Base-by-base conservation (phyloP, 2,888 invertebrate genomes). In the Lepidonotus clava region DNA sequence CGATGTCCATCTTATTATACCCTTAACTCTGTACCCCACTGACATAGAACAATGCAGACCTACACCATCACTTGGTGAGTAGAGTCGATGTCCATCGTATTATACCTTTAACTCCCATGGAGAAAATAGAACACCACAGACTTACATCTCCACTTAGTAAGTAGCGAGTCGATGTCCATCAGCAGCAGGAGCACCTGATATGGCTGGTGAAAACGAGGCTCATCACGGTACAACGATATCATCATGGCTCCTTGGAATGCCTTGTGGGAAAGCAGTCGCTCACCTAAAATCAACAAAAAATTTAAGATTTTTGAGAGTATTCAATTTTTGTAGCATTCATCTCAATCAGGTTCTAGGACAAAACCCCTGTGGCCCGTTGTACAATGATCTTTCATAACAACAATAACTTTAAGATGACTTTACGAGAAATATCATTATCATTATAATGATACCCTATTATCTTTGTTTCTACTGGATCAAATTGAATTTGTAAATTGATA, bases 91-190 rank as follows among this genome's bases (percentile, higher is more conserved):
- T 46, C 18, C 46, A 46, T 11, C 46, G 8, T 18, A 46, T 46
- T 46, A 11, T 8, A 18, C 46, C 46, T 11, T n/a, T n/a, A n/a
- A 11, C 46, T 18, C 46, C n/a, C 18, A 18, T 46, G 46, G 46
- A 11, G 0, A 85, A 6, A 28, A 84, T 90, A 46, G 46, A 46
- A 46, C 8, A 8, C 46, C 46, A 8, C 46, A 18, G 46, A 38
- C 97, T 96, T 95, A 99, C 99, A 98, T 94, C 99, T 96, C 99
- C 99, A 99, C 95, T 99, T 99, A 61, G 98, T 99, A 92, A 99
- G 97, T 87, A 98, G 96, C 0, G 98, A 98, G 95, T 99, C 99
- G 85, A 99, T 98, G 93, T 99, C 99, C 97, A 99, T 99, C 38
- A 99, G 96, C 21, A 98, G 95, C 0, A 97, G 97, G 21, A 99